phyloP scores from a whole-genome alignment of 2,113 vertebrate genomes.

The Hydrochoerus hydrochaeris region DNA sequence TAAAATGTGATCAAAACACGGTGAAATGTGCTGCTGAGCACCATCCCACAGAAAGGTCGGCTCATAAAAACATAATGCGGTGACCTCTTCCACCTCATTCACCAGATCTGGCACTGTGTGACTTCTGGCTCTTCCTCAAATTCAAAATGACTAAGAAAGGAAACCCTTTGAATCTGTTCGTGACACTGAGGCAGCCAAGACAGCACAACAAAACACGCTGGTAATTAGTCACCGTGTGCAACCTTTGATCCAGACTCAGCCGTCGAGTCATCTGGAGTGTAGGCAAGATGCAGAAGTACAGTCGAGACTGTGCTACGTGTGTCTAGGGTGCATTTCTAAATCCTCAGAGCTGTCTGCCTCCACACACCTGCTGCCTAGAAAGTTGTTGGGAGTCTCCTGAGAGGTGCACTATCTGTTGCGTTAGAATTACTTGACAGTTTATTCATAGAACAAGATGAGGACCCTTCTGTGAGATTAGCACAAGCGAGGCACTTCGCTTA shows the following conservation, averaged over 20 bases:
- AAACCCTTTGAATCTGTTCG: neutral
- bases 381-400: neutral
- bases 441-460: neutral
- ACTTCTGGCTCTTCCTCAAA: neutral
- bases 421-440: neutral
- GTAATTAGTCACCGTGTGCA: neutral
- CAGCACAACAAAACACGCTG: neutral
- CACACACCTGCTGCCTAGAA: neutral
- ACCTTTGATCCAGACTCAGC: neutral
- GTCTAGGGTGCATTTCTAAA: neutral
- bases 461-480: neutral
- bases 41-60: neutral
- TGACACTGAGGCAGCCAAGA: neutral
- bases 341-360: neutral
- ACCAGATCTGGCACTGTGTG: neutral
- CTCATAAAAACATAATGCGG: neutral
- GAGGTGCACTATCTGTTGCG: neutral
- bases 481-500: fast-evolving
- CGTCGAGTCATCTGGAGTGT: neutral
- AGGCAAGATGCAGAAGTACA: neutral
- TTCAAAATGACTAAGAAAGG: neutral
- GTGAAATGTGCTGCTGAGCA: neutral
- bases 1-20: neutral
- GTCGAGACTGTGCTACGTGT: neutral
- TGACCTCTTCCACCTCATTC: neutral